Base-by-base conservation (phyloP, 2,888 invertebrate species). In the Hetaerina titia region DNA sequence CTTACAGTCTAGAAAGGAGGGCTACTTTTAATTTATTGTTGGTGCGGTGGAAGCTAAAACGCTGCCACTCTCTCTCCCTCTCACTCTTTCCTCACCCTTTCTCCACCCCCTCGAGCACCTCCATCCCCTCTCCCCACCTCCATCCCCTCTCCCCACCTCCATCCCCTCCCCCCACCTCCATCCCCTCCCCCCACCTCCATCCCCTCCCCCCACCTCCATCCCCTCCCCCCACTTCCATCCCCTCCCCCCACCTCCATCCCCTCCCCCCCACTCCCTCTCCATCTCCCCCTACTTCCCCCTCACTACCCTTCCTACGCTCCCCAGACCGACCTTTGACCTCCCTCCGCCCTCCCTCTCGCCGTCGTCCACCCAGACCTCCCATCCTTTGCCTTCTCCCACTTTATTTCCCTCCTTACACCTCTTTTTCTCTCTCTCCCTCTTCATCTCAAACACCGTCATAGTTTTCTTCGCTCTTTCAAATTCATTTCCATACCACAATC, bases 11-110 rank as follows among this genome's bases (percentile, higher is more conserved):
- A 31, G 11, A 81, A 25, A 31, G 81, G 22, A 81, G 81, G 81
- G 81, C 31, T 81, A 81, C 81, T 81, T 81, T 81, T 81, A 81
- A 81, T 81, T 81, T 81, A 81, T 81, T 81, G 81, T 81, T 81
- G 81, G 81, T 81, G 25, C 81, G 81, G 81, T 81, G 81, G 81
- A 81, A 81, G 81, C 81, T 81, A 81, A 81, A 31, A 81, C 81
- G 81, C 81, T 31, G 81, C 31, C 31, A 31, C 31, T 31, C 31
- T 15, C 81, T 15, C 31, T 11, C 81, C 11, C 15, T 31, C 13
- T 31, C 11, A 13, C 31, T 81, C 31, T 25, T 15, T 81, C 31
- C 13, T 31, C 25, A 7, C 22, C 22, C 22, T 69, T 69, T 69
- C 22, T 22, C 69, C 22, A 7, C 11, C 69, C 17, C 45, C 45